Evolutionary conservation across 1,140 invertebrate genomes (phyloP), one percentile per base, ranked within the genome.

Genomic region (Trachymyrmex septentrionalis): DNA sequence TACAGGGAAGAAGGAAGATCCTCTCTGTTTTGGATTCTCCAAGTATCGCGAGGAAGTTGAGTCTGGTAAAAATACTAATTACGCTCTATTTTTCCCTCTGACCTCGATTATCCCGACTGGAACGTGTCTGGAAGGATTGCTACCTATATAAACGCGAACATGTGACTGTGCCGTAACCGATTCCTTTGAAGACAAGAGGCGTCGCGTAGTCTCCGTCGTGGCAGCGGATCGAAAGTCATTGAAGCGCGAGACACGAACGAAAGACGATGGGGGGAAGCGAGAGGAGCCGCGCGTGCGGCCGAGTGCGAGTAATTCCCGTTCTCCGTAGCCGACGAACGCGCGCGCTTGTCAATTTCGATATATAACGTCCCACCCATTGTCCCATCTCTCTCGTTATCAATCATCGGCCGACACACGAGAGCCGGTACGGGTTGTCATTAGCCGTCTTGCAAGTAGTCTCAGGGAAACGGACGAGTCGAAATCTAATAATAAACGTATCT

Each of bases 401-500:
- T 80, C 63, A 38, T 55, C 44, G 14, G 44, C 10, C 34, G 34
- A n/a, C 19, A 2, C n/a, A n/a, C n/a, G 38, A 10, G 38, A 10
- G 16, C 44, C 38, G 73, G n/a, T n/a, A n/a, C n/a, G n/a, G n/a
- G 57, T 76, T 57, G 55, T 78, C 48, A 81, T 81, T 57, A 71
- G 64, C 64, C 50, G 53, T 81, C 64, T 50, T 50, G 44, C 30
- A 27, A 34, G 67, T 19, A 34, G 67, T 19, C 55, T 24, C 14
- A n/a, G 38, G 24, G 53, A 38, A 75, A 61, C 67, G 80, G 48
- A 71, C 66, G 80, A 84, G 34, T 34, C 80, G 63, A 61, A 75
- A 84, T 75, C 80, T 84, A 84, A 84, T 61, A 84, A 84, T 84
- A 84, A 84, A 84, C 80, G 69, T 55, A 63, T 61, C 67, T 61